Conservation (phyloP, 2,113 vertebrate species). For the Eulemur rufifrons region DNA sequence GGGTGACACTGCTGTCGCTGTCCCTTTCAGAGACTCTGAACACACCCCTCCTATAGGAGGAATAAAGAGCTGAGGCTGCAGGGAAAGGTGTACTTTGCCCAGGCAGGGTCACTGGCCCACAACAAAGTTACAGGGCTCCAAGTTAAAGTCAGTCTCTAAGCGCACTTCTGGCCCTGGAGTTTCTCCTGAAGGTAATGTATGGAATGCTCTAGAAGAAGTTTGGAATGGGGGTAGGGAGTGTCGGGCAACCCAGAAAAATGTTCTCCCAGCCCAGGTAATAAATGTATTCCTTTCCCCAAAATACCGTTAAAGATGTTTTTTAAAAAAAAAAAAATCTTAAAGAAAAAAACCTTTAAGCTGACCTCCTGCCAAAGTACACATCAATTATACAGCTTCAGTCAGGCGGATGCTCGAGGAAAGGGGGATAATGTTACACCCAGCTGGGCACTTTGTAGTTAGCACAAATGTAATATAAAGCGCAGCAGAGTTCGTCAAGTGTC, state of each 20-base stretch:
- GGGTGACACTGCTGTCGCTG: slow-evolving; percentile 10
- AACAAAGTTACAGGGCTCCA: background rate
- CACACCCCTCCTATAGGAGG: slow-evolving; percentile 18
- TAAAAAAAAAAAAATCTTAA: slow-evolving; percentile 66
- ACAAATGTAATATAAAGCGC: slow-evolving; percentile 91
- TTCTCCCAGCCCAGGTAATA: slow-evolving; percentile 82
- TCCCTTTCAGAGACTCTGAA: slow-evolving; percentile 57
- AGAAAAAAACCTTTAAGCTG: slow-evolving; percentile 85
- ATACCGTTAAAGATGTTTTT: slow-evolving; percentile 85
- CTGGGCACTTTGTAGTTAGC: slow-evolving; percentile 91
- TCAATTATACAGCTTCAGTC: slow-evolving; percentile 91
- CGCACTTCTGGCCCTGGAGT: background rate
- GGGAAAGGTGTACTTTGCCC: slow-evolving; percentile 24
- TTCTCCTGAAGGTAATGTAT: background rate
- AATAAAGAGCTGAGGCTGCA: slow-evolving; percentile 13
- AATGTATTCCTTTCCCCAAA: slow-evolving; percentile 84
- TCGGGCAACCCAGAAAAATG: slow-evolving; percentile 71
- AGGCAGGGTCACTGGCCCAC: background rate
- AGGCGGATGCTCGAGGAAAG: slow-evolving; percentile 82
- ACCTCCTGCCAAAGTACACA: slow-evolving; percentile 90
- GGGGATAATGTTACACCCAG: slow-evolving; percentile 88
- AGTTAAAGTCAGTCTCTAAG: background rate
- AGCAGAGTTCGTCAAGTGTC: slow-evolving; percentile 91
- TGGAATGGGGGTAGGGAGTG: slow-evolving; percentile 53
- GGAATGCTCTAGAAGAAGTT: slow-evolving; percentile 54